Evolutionary conservation across 2,113 vertebrate genomes (phyloP), one percentile per base, ranked within the genome.

Genomic region (Stomatorhinus ivindoensis): DNA sequence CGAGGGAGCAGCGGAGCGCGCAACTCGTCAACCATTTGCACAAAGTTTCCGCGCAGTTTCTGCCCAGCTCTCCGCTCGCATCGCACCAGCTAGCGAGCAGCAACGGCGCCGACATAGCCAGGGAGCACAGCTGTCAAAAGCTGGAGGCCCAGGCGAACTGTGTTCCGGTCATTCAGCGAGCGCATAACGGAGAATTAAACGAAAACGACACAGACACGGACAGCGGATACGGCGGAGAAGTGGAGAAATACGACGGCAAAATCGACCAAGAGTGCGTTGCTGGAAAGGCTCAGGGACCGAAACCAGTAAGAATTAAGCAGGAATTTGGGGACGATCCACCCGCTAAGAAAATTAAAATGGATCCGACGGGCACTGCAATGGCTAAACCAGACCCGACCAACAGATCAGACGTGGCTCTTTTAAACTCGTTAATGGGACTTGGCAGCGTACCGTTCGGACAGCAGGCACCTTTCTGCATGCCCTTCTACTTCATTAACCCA

Each of bases 131-230:
- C 0, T 92, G 73, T 46, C 96, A 93, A 69, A 97, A 96, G 93
- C 91, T 92, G 47, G 97, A 98, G 94, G 88, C 94, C 61, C 96
- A 96, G 27, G 94, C 97, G 19, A 97, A 98, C 94, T 98, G 98
- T n/a, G 98, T 99, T 80, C 97, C 98, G 0, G 98, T 99, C 93
- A 99, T 99, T 90, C 98, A 97, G 96, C 96, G 98, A 96, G 98
- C 97, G 95, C 98, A 97, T 69, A 94, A 93, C 87, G 93, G 95
- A 65, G 98, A 99, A 93, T 93, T 95, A 35, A 96, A 96, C 55
- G 98, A 98, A 93, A 97, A 97, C 76, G 98, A 99, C 96, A 98
- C 98, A 0, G 98, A 99, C 95, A 99, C 98, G 7, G 98, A 98
- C 96, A 99, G 98, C 87, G 98, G 98, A 90, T 99, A 99, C 85